Evolutionary conservation across 2,113 vertebrate genomes (phyloP).

Genomic region (Nesoenas mayeri): DNA sequence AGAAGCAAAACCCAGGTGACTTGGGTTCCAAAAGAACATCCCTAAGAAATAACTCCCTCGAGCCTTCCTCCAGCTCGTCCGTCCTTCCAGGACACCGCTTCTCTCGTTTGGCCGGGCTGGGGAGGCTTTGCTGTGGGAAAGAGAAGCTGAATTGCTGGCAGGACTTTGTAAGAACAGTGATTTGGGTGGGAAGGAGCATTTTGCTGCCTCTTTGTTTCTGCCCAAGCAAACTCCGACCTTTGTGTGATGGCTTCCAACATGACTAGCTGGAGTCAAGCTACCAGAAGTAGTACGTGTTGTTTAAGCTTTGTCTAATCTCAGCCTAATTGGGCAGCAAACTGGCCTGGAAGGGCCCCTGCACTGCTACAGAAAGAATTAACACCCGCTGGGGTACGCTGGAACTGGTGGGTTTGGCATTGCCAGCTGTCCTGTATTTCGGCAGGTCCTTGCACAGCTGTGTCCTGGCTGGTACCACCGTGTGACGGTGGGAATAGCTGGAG

Average conservation of each 20-base stretch:
- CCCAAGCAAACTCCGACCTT: fast-evolving
- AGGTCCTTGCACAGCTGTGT: not conserved
- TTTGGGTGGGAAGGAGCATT: not conserved
- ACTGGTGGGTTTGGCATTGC: not conserved
- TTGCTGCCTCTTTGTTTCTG: not conserved
- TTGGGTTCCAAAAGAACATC: not conserved
- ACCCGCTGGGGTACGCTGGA: not conserved
- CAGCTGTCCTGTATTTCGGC: not conserved
- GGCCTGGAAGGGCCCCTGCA: not conserved
- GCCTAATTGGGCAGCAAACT: not conserved
- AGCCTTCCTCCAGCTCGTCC: not conserved
- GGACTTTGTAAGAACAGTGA: not conserved
- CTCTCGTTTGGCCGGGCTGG: not conserved
- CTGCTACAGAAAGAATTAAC: not conserved
- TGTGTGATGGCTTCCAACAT: not conserved
- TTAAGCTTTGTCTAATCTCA: not conserved
- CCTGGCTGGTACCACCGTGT: fast-evolving
- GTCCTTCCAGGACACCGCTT: not conserved
- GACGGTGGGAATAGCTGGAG: not conserved
- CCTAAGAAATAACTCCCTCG: not conserved
- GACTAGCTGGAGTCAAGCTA: not conserved
- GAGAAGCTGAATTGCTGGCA: not conserved
- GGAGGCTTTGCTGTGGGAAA: not conserved
- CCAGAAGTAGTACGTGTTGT: not conserved
- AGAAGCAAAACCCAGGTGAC: not conserved